Evolutionary conservation across 1,140 invertebrate species (phyloP).

Genomic region (Apis mellifera): Amel_HAv3.1 CM009935.2:8474501-8475000

Average conservation of each 20-base stretch:
- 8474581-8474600: background rate
- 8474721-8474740: background rate
- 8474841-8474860: constrained; percentile 41
- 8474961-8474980: constrained; percentile 47
- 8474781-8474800: background rate
- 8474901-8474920: constrained; percentile 59
- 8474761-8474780: background rate
- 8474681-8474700: background rate
- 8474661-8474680: too few relatives aligned
- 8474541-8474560: background rate
- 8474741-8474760: background rate
- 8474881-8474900: constrained; percentile 34
- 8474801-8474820: background rate
- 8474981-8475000: background rate
- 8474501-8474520: background rate
- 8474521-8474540: background rate
- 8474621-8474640: background rate
- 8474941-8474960: constrained; percentile 40
- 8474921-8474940: constrained; percentile 24
- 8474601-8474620: background rate
- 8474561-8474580: background rate
- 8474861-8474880: constrained; percentile 42
- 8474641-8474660: constrained; percentile 5
- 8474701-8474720: background rate
- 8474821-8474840: constrained; percentile 13